Evolutionary conservation across 2,797 vertebrate genomes (phyloP), one percentile per base, ranked within the genome.

Genomic region (Oophaga sylvatica): DNA sequence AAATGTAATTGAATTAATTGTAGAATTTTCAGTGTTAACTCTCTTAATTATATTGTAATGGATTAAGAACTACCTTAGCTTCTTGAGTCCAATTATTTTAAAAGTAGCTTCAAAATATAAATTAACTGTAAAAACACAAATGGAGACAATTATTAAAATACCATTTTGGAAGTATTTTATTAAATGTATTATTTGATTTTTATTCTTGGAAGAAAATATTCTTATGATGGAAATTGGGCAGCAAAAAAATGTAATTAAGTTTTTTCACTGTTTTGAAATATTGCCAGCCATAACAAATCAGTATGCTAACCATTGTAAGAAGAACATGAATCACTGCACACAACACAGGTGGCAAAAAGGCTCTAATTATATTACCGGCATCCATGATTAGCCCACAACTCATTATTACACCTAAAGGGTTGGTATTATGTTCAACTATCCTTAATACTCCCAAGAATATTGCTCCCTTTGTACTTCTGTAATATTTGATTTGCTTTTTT

Each of bases 341-440:
- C 82, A 86, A 78, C 79, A 82, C 84, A 89, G 83, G 84, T 83
- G 80, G 62, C 62, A 86, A 85, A 88, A 84, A 81, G 67, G 60
- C 70, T 85, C 78, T 88, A 88, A 88, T 88, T 88, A 88, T 76
- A 68, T 76, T 88, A 56, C 70, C 63, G 26, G 68, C 41, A 62
- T 81, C 68, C 48, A 41, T 85, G 45, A 84, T 85, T 81, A 85
- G 82, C 35, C 56, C 45, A 63, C 53, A 84, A 84, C 53, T 71
- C 65, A 71, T 60, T 73, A 87, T 70, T 84, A 84, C 56, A 60
- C 81, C 45, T 83, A 77, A 87, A 87, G 68, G 41, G 56, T 20
- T 81, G 57, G 86, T 13, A 65, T 41, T 77, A 17, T 67, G 7
- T 48, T 82, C 70, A 82, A 77, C 80, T 68, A n/a, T 76, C 59